Conservation (phyloP, 2,113 vertebrate genomes). For the Centropus unirufus region DNA sequence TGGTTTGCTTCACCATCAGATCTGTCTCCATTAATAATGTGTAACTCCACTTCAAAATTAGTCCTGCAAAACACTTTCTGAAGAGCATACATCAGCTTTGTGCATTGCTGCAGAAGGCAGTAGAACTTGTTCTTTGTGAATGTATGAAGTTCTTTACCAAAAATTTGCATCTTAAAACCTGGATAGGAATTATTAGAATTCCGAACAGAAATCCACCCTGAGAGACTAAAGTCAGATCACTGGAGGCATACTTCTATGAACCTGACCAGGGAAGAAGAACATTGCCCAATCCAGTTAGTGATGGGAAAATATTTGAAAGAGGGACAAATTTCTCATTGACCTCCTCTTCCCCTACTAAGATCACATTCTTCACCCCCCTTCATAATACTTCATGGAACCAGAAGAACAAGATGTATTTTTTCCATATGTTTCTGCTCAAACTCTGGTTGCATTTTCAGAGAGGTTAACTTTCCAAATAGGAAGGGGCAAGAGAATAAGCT, state of each 20-base stretch:
- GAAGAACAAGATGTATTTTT: background rate
- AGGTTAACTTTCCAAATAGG: slow-evolving; percentile 38
- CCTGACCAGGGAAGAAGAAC: background rate
- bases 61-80: background rate
- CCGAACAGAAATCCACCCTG: background rate
- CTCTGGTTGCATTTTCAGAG: background rate
- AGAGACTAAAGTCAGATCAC: background rate
- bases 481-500: background rate
- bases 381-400: slow-evolving; percentile 24
- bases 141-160: slow-evolving; percentile 19
- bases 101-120: background rate
- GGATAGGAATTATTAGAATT: background rate
- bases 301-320: slow-evolving; percentile 44
- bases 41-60: slow-evolving; percentile 6
- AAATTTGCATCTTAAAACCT: background rate
- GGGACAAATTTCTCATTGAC: slow-evolving; percentile 58
- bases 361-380: slow-evolving; percentile 41
- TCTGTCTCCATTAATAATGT: slow-evolving; percentile 49
- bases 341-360: slow-evolving; percentile 17
- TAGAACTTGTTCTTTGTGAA: background rate
- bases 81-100: background rate
- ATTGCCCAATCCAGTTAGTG: background rate
- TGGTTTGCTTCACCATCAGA: slow-evolving; percentile 50
- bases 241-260: background rate
- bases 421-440: slow-evolving; percentile 60